phyloP scores from a whole-genome alignment of 2,113 vertebrate species.

The Rana temporaria region DNA sequence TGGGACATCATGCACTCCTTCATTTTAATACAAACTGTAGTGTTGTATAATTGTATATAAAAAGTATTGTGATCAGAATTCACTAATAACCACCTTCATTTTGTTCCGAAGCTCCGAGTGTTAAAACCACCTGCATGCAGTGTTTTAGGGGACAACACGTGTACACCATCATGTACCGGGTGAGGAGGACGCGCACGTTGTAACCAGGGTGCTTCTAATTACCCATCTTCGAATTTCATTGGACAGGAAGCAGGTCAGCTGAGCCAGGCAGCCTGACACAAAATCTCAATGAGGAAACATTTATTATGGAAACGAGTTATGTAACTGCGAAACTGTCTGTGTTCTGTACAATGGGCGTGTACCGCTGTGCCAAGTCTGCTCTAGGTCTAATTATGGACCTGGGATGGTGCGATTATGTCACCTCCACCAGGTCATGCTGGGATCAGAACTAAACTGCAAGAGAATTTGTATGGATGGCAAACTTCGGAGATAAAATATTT shows the following conservation, averaged over 20 bases:
- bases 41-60: too few relatives aligned
- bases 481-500: too few relatives aligned
- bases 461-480: too few relatives aligned
- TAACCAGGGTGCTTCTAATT: too few relatives aligned
- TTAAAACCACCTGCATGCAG: too few relatives aligned
- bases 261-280: not conserved
- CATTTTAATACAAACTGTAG: too few relatives aligned
- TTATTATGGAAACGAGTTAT: slow-evolving; percentile 23
- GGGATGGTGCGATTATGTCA: slow-evolving; percentile 22
- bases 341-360: slow-evolving; percentile 7
- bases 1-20: too few relatives aligned
- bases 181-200: not conserved
- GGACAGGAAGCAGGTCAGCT: not conserved
- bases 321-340: slow-evolving; percentile 7
- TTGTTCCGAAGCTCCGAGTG: too few relatives aligned
- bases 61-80: too few relatives aligned
- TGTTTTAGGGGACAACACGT: not conserved
- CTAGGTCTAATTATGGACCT: slow-evolving; percentile 2
- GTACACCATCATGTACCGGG: not conserved
- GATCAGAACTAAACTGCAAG: too few relatives aligned
- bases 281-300: not conserved
- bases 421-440: not conserved
- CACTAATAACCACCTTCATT: too few relatives aligned
- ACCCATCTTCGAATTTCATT: not conserved
- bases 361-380: not conserved